Evolutionary conservation across 2,888 invertebrate genomes (phyloP), one percentile per base, ranked within the genome.

Genomic region (Cantharis rufa): DNA sequence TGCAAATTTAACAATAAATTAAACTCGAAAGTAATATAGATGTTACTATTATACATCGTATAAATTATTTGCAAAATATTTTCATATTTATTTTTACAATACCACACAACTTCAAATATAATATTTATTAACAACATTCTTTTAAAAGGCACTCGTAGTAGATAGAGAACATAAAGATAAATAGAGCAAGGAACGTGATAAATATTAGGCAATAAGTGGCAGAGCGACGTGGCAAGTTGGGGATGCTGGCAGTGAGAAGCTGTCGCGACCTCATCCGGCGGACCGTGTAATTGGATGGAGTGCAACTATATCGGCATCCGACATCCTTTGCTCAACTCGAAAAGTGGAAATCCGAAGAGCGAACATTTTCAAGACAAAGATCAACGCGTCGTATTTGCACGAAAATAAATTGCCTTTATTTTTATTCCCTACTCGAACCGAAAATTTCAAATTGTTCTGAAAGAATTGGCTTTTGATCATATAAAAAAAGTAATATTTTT

Each of bases 211-310:
- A 84, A 86, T 86, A 86, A 86, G 86, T 85, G 83, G 82, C 81
- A 80, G 84, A 84, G 85, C 82, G 84, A 85, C 84, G 85, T 85
- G 84, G 85, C 85, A 84, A 84, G 83, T 81, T 83, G 78, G 82
- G 79, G 72, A 77, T 75, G 79, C 82, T 82, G 84, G 84, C 86
- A 85, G 86, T 85, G 87, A 86, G 86, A 87, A 87, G 85, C 87
- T 87, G 87, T 87, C 87, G 86, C 86, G 85, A 86, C 86, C 86
- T 87, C 86, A 86, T 84, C 84, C 86, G 85, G 82, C 85, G 84
- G 83, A 86, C 84, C 87, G 85, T 87, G 86, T 87, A 87, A 87
- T 87, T 87, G 87, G 86, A 87, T 86, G 82, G 86, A 86, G 86
- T 85, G 86, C 84, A 83, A 83, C 83, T 82, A 83, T 84, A 86